Percentiles rank a stretch among this genome's conserved stretches.
Conservation (phyloP, 2,888 invertebrate genomes). For the Platycheirus rosarum region DNA sequence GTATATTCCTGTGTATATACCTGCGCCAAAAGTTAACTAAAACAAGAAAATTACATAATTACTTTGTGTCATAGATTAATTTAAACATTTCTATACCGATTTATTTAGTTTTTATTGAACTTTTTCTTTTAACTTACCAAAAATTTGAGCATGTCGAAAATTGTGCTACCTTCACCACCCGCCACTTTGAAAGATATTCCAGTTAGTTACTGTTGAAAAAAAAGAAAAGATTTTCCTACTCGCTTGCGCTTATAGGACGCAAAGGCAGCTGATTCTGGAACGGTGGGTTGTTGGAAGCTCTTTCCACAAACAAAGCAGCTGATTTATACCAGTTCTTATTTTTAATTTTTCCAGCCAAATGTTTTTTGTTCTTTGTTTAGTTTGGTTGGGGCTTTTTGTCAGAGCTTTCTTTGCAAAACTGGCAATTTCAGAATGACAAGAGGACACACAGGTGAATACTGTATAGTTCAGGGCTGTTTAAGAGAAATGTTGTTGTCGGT, state of each 20-base stretch:
- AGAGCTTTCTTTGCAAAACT: too few relatives aligned
- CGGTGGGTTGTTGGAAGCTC: neutral
- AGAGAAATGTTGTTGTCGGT: constrained; percentile 28
- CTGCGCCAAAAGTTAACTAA: constrained; percentile 87
- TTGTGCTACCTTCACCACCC: constrained; percentile 76
- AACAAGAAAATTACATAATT: constrained; percentile 75
- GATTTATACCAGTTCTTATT: constrained; percentile 24
- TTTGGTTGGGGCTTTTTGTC: constrained; percentile 21
- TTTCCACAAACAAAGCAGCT: constrained; percentile 33
- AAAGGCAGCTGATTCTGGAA: constrained; percentile 38
- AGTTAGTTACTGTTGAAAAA: constrained; percentile 75
- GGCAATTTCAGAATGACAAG: too few relatives aligned
- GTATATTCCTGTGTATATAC: constrained; percentile 89
- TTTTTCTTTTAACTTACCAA: constrained; percentile 76
- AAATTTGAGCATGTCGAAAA: constrained; percentile 81
- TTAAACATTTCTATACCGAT: neutral
- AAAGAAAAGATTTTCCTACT: constrained; percentile 11
- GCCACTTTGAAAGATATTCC: constrained; percentile 78
- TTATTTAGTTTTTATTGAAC: constrained; percentile 13
- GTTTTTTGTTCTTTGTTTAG: constrained; percentile 18
- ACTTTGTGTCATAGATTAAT: constrained; percentile 3
- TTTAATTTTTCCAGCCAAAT: constrained; percentile 12
- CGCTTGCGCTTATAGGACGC: constrained; percentile 14
- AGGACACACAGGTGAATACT: neutral
- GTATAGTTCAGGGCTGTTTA: constrained; percentile 38